These are phyloP conservation scores for Pseudorhiza aurosa DNA, from an alignment of 30 jellyfish, hydroid and myxozoan genomes.

Conservation along the genomic window DNA sequence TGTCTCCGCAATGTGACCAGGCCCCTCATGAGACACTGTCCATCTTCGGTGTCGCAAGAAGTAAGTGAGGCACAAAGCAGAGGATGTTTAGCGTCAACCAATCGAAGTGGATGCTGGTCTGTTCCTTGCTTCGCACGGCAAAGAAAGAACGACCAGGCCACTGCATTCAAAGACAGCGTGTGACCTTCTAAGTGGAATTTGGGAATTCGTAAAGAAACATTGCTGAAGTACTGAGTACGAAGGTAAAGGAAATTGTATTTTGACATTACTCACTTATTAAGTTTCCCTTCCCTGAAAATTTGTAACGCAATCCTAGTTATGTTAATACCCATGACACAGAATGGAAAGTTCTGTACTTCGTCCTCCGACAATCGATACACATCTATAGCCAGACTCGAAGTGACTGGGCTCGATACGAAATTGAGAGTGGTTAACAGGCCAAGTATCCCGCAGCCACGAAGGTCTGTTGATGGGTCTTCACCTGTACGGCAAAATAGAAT, in stretches of 20 bases:
- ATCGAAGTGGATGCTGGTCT: no score
- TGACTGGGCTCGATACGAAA: constrained; percentile 60
- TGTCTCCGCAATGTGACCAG: no score
- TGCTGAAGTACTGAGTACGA: background rate
- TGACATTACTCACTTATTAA: constrained; percentile 86
- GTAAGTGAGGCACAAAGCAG: no score
- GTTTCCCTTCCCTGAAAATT: constrained; percentile 85
- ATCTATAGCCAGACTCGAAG: constrained; percentile 69
- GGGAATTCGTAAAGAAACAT: background rate
- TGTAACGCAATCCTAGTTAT: constrained; percentile 90
- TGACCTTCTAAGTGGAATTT: background rate
- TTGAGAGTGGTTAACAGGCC: constrained; percentile 76
- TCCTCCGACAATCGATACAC: constrained; percentile 87
- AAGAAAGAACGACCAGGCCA: no score
- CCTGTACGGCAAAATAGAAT: constrained; percentile 73
- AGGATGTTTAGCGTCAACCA: no score
- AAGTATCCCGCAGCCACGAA: constrained; percentile 99
- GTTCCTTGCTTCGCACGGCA: no score
- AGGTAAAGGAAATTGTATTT: background rate
- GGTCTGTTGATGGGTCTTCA: constrained; percentile 96
- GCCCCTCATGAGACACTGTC: no score
- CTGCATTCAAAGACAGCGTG: no score
- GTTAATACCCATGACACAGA: constrained; percentile 94
- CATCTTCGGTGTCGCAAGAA: no score
- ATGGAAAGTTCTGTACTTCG: constrained; percentile 95